Base-by-base conservation (phyloP, 2,113 vertebrate species). In the Prietella phreatophila region DNA sequence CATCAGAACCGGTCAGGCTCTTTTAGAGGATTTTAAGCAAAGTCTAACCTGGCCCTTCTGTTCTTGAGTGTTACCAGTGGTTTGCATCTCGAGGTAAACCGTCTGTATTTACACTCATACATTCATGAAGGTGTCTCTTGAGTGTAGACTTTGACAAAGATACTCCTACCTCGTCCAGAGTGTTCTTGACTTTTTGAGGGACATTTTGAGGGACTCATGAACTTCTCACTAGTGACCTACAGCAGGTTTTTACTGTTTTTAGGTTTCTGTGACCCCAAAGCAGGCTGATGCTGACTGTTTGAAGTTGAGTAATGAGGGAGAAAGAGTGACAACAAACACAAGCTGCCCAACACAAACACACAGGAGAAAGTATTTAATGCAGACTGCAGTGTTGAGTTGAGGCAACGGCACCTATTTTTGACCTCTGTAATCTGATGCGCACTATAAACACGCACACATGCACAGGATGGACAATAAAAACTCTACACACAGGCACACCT, bases 241-340 rank as follows among this genome's bases (percentile, higher is more conserved):
- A 89, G 53, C 60, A 50, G 55, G 53, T 86, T 27, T 27, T 75
- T 30, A 76, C 81, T 85, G 87, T 88, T 84, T 90, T 81, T 81
- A 87, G 67, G 71, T 61, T 83, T 36, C 78, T 9, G 39, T 90
- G 90, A 88, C 86, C 87, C 84, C 47, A 75, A 42, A 78, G 75
- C 85, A 78, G 87, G 47, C 27, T 53, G 42, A 33, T 80, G 71
- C 67, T 30, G 81, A 91, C 73, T 93, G 91, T 92, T 91, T 92
- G 85, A 88, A 90, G 65, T 87, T 47, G 82, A 25, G 80, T 87
- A 92, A 93, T 93, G 91, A 92, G 83, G 91, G 89, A 86, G 87
- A 91, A 91, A 91, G 71, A 88, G 63, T 83, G 71, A 88, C 85
- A 92, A 89, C 89, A 91, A 90, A 79, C 83, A 90, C 79, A 67